Conservation (phyloP, 2,113 vertebrate species). For the Petaurus breviceps region DNA sequence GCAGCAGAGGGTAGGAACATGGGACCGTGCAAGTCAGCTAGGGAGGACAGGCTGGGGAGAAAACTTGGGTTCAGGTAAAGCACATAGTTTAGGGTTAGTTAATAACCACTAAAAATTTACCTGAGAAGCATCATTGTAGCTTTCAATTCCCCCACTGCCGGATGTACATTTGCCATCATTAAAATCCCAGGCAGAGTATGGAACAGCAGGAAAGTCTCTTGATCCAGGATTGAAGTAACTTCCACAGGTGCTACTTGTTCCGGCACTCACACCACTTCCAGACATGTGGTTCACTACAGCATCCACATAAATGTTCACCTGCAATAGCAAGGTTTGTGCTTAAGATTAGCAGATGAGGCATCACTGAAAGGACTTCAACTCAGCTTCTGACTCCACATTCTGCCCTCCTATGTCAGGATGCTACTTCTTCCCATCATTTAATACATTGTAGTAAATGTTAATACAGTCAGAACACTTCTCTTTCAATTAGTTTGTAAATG, state of each 20-base stretch:
- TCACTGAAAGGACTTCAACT: neutral
- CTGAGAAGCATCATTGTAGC: conserved; percentile 90
- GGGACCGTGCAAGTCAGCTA: neutral
- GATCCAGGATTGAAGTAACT: conserved; percentile 88
- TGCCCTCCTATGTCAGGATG: neutral
- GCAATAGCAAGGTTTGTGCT: conserved; percentile 17
- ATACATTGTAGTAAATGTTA: neutral
- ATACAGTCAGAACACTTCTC: neutral
- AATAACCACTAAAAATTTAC: conserved; percentile 75
- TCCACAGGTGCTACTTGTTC: conserved; percentile 87
- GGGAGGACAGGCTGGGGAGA: neutral
- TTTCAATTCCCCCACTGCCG: conserved; percentile 89
- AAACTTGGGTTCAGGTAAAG: neutral
- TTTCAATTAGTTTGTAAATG: neutral
- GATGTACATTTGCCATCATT: conserved; percentile 92
- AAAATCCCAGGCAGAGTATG: conserved; percentile 88
- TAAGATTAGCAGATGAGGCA: conserved; percentile 15
- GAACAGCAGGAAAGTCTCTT: conserved; percentile 90
- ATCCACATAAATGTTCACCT: conserved; percentile 87
- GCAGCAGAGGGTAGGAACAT: accelerated
- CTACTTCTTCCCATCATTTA: neutral
- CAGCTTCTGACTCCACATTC: neutral
- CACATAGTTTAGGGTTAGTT: no score
- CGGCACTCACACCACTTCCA: conserved; percentile 83
- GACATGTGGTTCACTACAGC: conserved; percentile 91